Evolutionary conservation across 2,797 vertebrate species (phyloP).

Genomic region (Rhinatrema bivittatum): DNA sequence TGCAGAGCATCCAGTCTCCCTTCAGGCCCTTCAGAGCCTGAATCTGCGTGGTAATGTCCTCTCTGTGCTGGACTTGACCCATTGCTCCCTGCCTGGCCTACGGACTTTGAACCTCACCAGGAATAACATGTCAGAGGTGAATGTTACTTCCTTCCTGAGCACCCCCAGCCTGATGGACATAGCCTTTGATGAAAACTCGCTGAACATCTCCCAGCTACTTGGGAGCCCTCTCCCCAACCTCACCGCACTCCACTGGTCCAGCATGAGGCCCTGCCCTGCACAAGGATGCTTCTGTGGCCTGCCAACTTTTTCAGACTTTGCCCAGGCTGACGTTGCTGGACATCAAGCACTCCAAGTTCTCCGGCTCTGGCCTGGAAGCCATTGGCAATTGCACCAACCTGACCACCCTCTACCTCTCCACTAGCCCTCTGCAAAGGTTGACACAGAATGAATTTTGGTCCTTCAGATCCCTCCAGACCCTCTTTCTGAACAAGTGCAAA

Average conservation of each 20-base stretch:
- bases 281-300: not conserved
- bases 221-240: constrained; percentile 4
- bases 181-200: constrained; percentile 16
- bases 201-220: constrained; percentile 18
- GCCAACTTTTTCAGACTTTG: constrained; percentile 5
- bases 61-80: constrained; percentile 7
- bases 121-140: constrained; percentile 8
- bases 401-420: constrained; percentile 15
- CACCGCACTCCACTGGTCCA: constrained; percentile 14
- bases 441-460: not conserved
- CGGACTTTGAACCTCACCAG: constrained; percentile 1
- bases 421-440: not conserved
- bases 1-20: not conserved
- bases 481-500: constrained; percentile 25
- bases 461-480: constrained; percentile 6
- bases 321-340: constrained; percentile 13
- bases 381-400: constrained; percentile 22
- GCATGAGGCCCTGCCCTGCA: constrained; percentile 11
- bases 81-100: constrained; percentile 10
- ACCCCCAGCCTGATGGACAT: constrained; percentile 10
- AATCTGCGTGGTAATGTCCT: constrained; percentile 15
- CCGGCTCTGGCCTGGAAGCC: not conserved
- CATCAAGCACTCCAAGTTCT: constrained; percentile 15
- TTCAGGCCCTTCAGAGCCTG: constrained; percentile 6
- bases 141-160: constrained; percentile 1